Conservation (phyloP, 37 sponge, comb jelly and placozoan species). For the Chondrilla cf. caribensis region DNA sequence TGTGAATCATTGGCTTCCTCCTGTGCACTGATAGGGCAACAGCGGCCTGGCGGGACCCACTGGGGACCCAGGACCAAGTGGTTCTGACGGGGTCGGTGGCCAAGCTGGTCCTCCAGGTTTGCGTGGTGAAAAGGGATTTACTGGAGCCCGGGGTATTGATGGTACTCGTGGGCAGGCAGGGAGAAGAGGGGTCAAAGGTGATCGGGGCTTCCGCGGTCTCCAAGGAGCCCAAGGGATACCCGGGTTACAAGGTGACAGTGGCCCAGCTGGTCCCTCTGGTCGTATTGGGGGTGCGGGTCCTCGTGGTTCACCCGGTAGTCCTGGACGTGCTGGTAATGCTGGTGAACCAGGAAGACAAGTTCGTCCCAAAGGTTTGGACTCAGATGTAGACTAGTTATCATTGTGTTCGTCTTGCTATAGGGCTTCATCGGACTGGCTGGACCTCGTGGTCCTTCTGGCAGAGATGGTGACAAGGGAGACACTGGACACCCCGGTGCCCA, state of each 20-base stretch:
- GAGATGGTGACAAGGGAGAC: constrained; percentile 29
- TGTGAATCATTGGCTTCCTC: no score
- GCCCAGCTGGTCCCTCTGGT: neutral
- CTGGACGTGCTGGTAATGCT: neutral
- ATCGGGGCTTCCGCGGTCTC: neutral
- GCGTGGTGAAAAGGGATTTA: neutral
- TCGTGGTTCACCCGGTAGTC: neutral
- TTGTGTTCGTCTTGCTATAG: neutral
- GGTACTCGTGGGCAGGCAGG: neutral
- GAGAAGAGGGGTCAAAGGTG: neutral
- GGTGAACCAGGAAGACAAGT: neutral
- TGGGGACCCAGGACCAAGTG: neutral
- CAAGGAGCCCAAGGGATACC: neutral
- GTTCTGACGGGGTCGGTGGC: neutral
- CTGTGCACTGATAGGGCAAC: no score
- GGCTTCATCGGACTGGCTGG: neutral
- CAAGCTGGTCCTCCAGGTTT: constrained; percentile 5
- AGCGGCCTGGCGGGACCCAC: no score
- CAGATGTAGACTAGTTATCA: neutral
- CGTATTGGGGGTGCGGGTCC: neutral
- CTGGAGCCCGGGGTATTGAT: neutral
- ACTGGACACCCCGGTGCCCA: neutral
- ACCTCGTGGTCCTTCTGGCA: neutral
- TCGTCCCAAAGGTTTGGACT: neutral
- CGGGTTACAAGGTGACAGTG: neutral